Base-by-base conservation (phyloP, 2,888 invertebrate genomes). In the Spisula subtruncata region DNA sequence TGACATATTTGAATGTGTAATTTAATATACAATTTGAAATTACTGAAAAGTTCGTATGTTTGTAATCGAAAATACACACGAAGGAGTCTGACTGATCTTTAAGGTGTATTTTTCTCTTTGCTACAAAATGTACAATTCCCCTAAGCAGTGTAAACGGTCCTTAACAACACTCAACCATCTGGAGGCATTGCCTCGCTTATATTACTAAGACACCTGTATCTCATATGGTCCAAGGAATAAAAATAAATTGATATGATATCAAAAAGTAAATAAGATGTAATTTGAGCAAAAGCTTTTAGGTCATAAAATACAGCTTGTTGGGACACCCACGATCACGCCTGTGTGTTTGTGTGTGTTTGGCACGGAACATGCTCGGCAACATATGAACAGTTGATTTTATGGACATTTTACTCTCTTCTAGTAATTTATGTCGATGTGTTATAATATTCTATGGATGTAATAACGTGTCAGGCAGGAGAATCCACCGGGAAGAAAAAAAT, bases 231-330 rank as follows among this genome's bases (percentile, higher is more conserved):
- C 54, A 48, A 48, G 85, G 80, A 60, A 86, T 87, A 85, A 87
- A 87, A 88, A 89, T 90, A 89, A 90, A 90, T 86, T 89, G 88
- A 89, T 87, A 89, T 86, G 86, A 54, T 56, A 86, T 86, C 79
- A 90, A 90, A 90, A 88, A 46, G 84, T 54, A 88, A 88, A 86
- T 90, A 88, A 81, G 66, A 83, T 54, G 90, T 83, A 88, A 90
- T 85, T 41, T 86, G 88, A 90, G 88, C 80, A 88, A 87, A 90
- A 82, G 83, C 56, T 86, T 86, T 66, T 35, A 41, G 48, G 66
- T 51, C 48, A 71, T 88, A 86, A 83, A 89, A 79, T 51, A 54
- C 41, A 81, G 54, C 29, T 83, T 60, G 81, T 86, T 54, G 90
- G n/a, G 88, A 90, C 90, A 88, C 90, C 88, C 90, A 90, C 88